Conservation (phyloP, 2,888 invertebrate species). For the Cynaeus angustus region DNA sequence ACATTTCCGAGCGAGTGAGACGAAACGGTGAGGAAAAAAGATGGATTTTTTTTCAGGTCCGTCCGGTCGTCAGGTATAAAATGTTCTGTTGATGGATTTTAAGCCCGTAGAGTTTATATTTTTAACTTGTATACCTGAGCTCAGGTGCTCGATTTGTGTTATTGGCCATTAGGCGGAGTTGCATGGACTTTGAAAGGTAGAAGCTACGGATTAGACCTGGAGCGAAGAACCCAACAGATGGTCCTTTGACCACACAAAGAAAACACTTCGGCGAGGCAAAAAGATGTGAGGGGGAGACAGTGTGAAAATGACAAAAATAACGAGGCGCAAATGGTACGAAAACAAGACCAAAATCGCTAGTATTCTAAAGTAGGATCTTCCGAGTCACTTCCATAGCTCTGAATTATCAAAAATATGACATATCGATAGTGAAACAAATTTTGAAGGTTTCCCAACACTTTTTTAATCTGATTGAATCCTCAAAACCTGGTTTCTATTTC, state of each 20-base stretch:
- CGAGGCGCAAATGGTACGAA: too few species aligned
- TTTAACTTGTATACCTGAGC: slow-evolving; percentile 40
- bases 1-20: slow-evolving; percentile 39
- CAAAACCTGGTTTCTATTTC: too few species aligned
- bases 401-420: too few species aligned
- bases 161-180: slow-evolving; percentile 24
- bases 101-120: slow-evolving; percentile 14
- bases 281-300: too few species aligned
- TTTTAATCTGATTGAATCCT: too few species aligned
- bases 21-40: slow-evolving; percentile 12
- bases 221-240: slow-evolving; percentile 41
- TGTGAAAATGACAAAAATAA: too few species aligned
- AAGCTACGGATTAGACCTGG: slow-evolving; percentile 33
- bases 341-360: too few species aligned
- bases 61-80: slow-evolving; percentile 36
- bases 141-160: slow-evolving; percentile 39
- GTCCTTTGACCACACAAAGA: slow-evolving; percentile 37
- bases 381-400: too few species aligned
- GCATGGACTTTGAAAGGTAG: slow-evolving; percentile 34
- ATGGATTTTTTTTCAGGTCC: not conserved
- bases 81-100: slow-evolving; percentile 1
- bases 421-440: too few species aligned
- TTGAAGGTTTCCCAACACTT: too few species aligned
- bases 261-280: slow-evolving; percentile 26
- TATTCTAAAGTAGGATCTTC: too few species aligned